Base-by-base conservation (phyloP, 2,888 invertebrate genomes). In the Panzeria rudis region DNA sequence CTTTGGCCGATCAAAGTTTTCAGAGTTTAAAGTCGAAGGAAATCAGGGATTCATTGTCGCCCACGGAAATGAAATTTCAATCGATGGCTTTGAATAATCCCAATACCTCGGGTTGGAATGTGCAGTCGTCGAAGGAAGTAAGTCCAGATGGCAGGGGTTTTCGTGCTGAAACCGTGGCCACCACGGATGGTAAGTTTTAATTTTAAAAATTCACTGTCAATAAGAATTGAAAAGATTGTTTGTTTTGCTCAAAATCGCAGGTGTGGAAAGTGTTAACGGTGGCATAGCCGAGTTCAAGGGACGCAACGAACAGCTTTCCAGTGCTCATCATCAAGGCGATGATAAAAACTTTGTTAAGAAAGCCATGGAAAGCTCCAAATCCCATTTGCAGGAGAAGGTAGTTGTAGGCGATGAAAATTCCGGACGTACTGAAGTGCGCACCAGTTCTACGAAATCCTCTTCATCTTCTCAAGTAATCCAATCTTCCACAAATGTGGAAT, bases 11-110 rank as follows among this genome's bases (percentile, higher is more conserved):
- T 93, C 96, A 96, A 93, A 96, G 95, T 91, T 96, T 96, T 93
- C 94, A 96, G 91, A 95, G 95, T 86, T 94, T 96, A 92, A 96
- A 96, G 93, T 94, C 95, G 88, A 96, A 96, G 93, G 96, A 96
- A 93, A 95, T 96, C 86, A 94, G 96, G 81, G 96, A 96, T 91
- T 96, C 96, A 23, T 95, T 95, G 92, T 96, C 96, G 82, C 96
- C 96, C 35, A 95, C 95, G 78, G 92, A 92, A 81, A 88, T 92
- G 35, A 90, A 90, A 77, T 92, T 92, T 87, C 92, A 91, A 77
- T 89, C 91, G 84, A 89, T 91, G 88, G 88, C 87, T 3, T 83
- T 91, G 15, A 89, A 89, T 61, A 91, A 91, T 61, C 92, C 93
- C 81, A 91, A 91, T 54, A 91, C 94, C 86, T 94, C 94, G 59